Evolutionary conservation across 2,888 invertebrate species (phyloP).

Genomic region (Drosophila acutilabella): DNA sequence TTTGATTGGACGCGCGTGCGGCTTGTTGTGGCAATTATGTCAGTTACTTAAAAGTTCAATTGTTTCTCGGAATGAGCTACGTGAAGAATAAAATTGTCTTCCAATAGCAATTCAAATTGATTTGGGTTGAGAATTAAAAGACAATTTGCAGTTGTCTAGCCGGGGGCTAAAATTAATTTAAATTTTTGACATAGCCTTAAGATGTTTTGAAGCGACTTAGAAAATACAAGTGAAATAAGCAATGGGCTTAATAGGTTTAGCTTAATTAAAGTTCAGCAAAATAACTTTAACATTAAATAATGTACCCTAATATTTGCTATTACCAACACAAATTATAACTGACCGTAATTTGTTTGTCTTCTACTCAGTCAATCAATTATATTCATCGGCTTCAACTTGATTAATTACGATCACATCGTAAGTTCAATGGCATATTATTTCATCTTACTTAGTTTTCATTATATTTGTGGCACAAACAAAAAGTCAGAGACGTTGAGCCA

Average conservation of each 20-base stretch:
- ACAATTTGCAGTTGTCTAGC: neutral
- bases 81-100: neutral
- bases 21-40: constrained; percentile 29
- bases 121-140: neutral
- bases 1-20: constrained; percentile 45
- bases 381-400: neutral
- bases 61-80: neutral
- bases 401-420: constrained; percentile 1
- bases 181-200: constrained; percentile 1
- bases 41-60: constrained; percentile 36
- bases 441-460: neutral
- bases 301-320: no score
- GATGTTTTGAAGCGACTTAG: neutral
- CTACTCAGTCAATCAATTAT: neutral
- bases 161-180: neutral
- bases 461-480: constrained; percentile 4
- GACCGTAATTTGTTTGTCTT: neutral
- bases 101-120: constrained; percentile 5
- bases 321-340: neutral
- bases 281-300: no score
- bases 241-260: no score
- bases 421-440: neutral
- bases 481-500: constrained; percentile 17
- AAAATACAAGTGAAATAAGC: neutral
- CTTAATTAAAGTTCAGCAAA: no score